phyloP scores from a whole-genome alignment of 2,113 vertebrate species.

The Nanorana parkeri region DNA sequence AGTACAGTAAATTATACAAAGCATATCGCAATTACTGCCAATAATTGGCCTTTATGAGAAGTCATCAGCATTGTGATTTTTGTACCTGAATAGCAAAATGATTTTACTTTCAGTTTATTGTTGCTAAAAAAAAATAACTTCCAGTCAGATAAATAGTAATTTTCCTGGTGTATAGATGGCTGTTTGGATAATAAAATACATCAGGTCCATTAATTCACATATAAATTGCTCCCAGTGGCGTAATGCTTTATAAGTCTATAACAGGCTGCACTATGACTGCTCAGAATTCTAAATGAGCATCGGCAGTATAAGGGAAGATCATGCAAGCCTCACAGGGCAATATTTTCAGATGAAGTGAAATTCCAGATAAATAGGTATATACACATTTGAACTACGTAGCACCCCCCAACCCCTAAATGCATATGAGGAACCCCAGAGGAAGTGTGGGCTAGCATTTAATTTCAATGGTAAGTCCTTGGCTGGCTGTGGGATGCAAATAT shows the following conservation, averaged over 20 bases:
- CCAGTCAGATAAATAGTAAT: neutral
- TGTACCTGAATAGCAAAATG: constrained; percentile 11
- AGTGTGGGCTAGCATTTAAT: too few species aligned
- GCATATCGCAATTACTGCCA: neutral
- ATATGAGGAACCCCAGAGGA: too few species aligned
- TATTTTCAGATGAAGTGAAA: too few species aligned
- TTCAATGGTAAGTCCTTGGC: too few species aligned
- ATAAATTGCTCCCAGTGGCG: constrained; percentile 30
- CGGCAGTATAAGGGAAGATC: too few species aligned
- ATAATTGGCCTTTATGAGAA: neutral
- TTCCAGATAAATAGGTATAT: too few species aligned
- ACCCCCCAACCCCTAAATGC: too few species aligned
- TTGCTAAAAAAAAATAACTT: constrained; percentile 5
- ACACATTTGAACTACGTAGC: too few species aligned
- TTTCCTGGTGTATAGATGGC: constrained; percentile 20
- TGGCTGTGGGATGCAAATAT: too few species aligned
- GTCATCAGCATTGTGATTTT: neutral
- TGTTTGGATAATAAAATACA: constrained; percentile 34
- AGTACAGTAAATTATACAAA: neutral
- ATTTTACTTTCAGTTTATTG: constrained; percentile 29
- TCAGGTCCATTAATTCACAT: constrained; percentile 26
- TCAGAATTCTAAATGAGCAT: neutral
- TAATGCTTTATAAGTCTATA: constrained; percentile 25
- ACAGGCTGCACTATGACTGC: neutral
- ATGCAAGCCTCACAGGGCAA: too few species aligned